Evolutionary conservation across 2,888 invertebrate genomes (phyloP).

Genomic region (Lochmaea crataegi): DNA sequence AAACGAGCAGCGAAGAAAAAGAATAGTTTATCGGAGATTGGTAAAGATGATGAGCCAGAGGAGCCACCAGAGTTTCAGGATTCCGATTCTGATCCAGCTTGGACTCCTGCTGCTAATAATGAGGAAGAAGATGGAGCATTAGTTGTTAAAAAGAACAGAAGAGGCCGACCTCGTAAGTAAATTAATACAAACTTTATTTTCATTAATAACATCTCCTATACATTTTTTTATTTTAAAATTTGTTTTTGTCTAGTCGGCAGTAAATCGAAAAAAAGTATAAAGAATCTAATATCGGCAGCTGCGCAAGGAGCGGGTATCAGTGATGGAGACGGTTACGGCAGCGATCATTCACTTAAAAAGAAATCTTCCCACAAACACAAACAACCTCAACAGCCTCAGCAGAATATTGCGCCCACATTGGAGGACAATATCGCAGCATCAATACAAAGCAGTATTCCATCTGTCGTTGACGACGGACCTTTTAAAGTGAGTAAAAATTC

Average conservation of each 20-base stretch:
- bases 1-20: slow-evolving; percentile 77
- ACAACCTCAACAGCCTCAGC: slow-evolving; percentile 40
- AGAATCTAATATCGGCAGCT: slow-evolving; percentile 65
- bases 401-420: slow-evolving; percentile 57
- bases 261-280: slow-evolving; percentile 48
- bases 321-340: slow-evolving; percentile 70
- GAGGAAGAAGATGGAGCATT: slow-evolving; percentile 58
- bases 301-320: slow-evolving; percentile 69
- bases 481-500: slow-evolving; percentile 67
- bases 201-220: too few relatives aligned
- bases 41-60: slow-evolving; percentile 68
- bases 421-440: slow-evolving; percentile 68
- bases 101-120: slow-evolving; percentile 73
- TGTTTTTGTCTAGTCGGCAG: slow-evolving; percentile 41
- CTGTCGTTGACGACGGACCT: slow-evolving; percentile 70
- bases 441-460: slow-evolving; percentile 63
- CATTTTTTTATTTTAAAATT: slow-evolving; percentile 13
- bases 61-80: slow-evolving; percentile 69
- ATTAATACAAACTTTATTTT: neutral
- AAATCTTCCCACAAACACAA: slow-evolving; percentile 51
- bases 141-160: slow-evolving; percentile 60
- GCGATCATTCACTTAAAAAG: slow-evolving; percentile 48
- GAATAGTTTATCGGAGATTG: slow-evolving; percentile 68
- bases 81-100: slow-evolving; percentile 78
- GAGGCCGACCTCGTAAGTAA: slow-evolving; percentile 49